Evolutionary conservation across 1,140 invertebrate genomes (phyloP), one percentile per base, ranked within the genome.

Genomic region (Epicauta chinensis): DNA sequence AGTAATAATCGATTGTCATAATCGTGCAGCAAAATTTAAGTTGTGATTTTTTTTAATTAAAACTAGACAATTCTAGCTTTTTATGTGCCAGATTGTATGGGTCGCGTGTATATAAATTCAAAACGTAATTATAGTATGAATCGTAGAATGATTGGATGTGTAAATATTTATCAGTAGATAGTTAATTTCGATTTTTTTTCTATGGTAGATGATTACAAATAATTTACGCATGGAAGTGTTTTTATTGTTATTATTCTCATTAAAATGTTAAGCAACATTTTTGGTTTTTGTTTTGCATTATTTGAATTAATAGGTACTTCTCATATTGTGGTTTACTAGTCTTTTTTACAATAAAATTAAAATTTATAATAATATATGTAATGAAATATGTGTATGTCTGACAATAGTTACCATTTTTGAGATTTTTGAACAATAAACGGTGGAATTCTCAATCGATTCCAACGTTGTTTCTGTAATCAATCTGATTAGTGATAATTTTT

Each of bases 401-500:
- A 56, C 55, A 56, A 56, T 56, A 56, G 55, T 52, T 56, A 56
- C 55, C 55, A 56, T 51, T 46, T n/a, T 23, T 23, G 23, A 23
- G 23, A 23, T 23, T 23, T 23, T 23, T 23, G 4, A 23, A 23
- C 23, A 23, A 23, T 3, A 23, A n/a, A n/a, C n/a, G n/a, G n/a
- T n/a, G n/a, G n/a, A n/a, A n/a, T n/a, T n/a, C n/a, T n/a, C n/a
- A n/a, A n/a, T n/a, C n/a, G n/a, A n/a, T n/a, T n/a, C n/a, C n/a
- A n/a, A n/a, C n/a, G 16, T 36, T n/a, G n/a, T 23, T 23, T 23
- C 23, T 23, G 23, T 23, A 37, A 46, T 55, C 46, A 49, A 43
- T 55, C 44, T 47, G 51, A 45, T 51, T 51, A 56, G 48, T 56
- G 54, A 56, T 56, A 51, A 56, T 56, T 56, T 55, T 51, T 23